A percentile compares a stretch with the other conserved stretches of the same genome.
Evolutionary conservation across 2,888 invertebrate genomes (phyloP).

Genomic region (Ptilodon capucinus): DNA sequence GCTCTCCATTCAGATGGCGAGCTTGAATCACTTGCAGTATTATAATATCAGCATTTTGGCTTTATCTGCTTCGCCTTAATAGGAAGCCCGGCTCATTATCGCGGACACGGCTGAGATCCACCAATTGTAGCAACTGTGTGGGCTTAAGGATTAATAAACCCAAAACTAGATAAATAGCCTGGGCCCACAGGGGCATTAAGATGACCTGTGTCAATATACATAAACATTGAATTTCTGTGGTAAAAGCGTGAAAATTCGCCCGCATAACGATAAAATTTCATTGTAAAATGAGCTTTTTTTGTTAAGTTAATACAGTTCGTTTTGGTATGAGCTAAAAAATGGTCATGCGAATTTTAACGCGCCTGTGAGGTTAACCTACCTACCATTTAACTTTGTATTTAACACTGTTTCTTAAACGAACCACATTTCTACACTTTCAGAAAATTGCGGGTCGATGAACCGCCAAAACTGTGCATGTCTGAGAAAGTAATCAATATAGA

Average conservation of each 20-base stretch:
- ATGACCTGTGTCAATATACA: too few relatives aligned
- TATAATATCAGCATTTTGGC: slow-evolving; percentile 12
- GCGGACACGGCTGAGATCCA: slow-evolving; percentile 47
- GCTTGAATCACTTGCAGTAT: not conserved
- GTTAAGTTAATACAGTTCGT: too few relatives aligned
- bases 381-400: not conserved
- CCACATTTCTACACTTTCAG: not conserved
- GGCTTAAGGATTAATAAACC: slow-evolving; percentile 49
- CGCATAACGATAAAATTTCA: too few relatives aligned
- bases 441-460: not conserved
- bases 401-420: not conserved
- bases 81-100: slow-evolving; percentile 61
- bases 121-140: slow-evolving; percentile 61
- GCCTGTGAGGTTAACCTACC: too few relatives aligned
- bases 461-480: not conserved
- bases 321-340: too few relatives aligned
- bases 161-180: slow-evolving; percentile 6
- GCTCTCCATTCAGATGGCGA: not conserved
- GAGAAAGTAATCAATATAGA: not conserved
- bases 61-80: slow-evolving; percentile 47
- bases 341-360: too few relatives aligned
- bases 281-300: too few relatives aligned
- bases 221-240: too few relatives aligned
- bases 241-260: too few relatives aligned
- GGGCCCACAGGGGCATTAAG: too few relatives aligned